phyloP scores from a whole-genome alignment of 2,113 vertebrate genomes.

The Condylura cristata region DNA sequence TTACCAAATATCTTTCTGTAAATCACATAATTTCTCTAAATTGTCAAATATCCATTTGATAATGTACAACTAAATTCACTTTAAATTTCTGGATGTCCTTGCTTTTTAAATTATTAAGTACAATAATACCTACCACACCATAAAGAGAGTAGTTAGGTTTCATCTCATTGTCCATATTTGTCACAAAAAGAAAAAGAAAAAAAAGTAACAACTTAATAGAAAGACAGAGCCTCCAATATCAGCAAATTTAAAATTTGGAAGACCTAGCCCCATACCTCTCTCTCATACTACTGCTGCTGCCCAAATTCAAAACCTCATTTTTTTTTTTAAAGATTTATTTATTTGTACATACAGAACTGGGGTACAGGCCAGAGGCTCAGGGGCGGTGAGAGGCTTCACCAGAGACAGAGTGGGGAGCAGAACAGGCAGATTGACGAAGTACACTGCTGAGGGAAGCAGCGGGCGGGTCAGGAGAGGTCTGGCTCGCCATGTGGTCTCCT shows the following conservation, averaged over 20 bases:
- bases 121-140: neutral
- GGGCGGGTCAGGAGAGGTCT: too few species aligned
- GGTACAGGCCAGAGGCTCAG: too few species aligned
- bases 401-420: too few species aligned
- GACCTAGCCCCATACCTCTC: neutral
- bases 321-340: too few species aligned
- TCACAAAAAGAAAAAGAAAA: neutral
- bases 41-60: neutral
- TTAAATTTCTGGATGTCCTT: neutral
- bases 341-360: too few species aligned
- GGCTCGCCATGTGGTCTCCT: too few species aligned
- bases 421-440: too few species aligned
- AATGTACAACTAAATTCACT: conserved; percentile 1
- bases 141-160: neutral
- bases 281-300: rapidly evolving
- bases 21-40: neutral
- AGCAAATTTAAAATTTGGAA: neutral
- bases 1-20: neutral
- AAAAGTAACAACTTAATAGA: neutral
- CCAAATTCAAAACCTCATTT: neutral
- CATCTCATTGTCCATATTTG: neutral
- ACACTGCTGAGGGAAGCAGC: too few species aligned
- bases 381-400: too few species aligned
- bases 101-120: neutral
- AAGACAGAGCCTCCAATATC: neutral